A percentile compares a stretch with the other conserved stretches of the same genome.
These are phyloP conservation scores for Zygogramma bicolorata DNA, from an alignment of 2,888 invertebrate genomes.

Conservation along the genomic window DNA sequence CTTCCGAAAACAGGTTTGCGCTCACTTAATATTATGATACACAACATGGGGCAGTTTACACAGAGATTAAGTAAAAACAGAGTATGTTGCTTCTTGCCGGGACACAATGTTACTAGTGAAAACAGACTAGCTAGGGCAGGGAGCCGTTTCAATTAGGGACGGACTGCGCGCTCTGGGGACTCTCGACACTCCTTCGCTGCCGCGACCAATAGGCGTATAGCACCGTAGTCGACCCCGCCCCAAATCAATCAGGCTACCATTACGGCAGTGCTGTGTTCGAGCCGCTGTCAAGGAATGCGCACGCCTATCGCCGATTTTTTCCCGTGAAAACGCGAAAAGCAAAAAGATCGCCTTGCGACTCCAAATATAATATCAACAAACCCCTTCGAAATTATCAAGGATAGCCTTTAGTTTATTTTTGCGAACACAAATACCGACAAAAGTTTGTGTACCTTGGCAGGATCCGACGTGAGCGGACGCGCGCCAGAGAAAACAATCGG, in stretches of 20 bases:
- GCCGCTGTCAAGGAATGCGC: constrained; percentile 32
- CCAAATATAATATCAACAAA: constrained; percentile 57
- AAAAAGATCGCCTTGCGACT: constrained; percentile 48
- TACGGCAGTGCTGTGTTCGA: constrained; percentile 40
- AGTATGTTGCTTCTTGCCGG: constrained; percentile 68
- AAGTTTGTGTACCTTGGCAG: constrained; percentile 59
- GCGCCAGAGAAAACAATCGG: constrained; percentile 62
- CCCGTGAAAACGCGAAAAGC: constrained; percentile 46
- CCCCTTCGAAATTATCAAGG: constrained; percentile 55
- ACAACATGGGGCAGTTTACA: constrained; percentile 86
- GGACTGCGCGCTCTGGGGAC: constrained; percentile 51
- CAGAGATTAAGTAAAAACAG: constrained; percentile 75
- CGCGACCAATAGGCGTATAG: constrained; percentile 49
- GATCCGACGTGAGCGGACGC: constrained; percentile 53
- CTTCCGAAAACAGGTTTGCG: constrained; percentile 74
- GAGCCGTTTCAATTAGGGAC: constrained; percentile 65
- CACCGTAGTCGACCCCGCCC: constrained; percentile 46
- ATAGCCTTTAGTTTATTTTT: constrained; percentile 61
- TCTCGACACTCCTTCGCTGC: constrained; percentile 46
- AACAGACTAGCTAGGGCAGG: constrained; percentile 68
- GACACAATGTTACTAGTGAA: constrained; percentile 69
- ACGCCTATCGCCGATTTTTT: constrained; percentile 54
- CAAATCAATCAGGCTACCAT: constrained; percentile 51
- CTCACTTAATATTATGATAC: constrained; percentile 81
- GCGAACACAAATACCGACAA: constrained; percentile 57